Evolutionary conservation across 2,797 vertebrate genomes (phyloP).

Genomic region (Coranthus polyacanthus): DNA sequence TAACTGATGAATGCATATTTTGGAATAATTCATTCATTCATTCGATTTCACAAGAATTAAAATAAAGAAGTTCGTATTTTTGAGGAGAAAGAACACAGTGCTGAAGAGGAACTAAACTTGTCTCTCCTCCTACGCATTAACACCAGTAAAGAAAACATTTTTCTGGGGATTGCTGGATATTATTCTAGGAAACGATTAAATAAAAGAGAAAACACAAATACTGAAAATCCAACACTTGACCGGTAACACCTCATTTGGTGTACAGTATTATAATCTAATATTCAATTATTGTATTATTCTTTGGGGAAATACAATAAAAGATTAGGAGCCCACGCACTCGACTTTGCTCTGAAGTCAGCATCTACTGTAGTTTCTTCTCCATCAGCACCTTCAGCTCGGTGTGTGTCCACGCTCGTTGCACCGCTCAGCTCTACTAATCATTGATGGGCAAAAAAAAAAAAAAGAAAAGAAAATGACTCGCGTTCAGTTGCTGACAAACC

Average conservation of each 20-base stretch:
- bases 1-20: background rate
- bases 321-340: background rate
- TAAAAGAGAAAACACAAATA: background rate
- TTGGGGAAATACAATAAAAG: background rate
- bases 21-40: background rate
- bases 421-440: conserved; percentile 54
- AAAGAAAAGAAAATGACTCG: conserved; percentile 29
- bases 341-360: conserved; percentile 38
- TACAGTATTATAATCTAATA: too few relatives aligned
- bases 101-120: background rate
- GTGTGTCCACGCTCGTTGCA: conserved; percentile 34
- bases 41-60: background rate
- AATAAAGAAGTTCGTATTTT: too few relatives aligned
- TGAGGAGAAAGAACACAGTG: too few relatives aligned
- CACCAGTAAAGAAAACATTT: background rate
- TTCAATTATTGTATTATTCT: too few relatives aligned
- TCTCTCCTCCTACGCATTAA: conserved; percentile 7
- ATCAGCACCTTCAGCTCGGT: conserved; percentile 49
- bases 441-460: conserved; percentile 27
- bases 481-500: conserved; percentile 61
- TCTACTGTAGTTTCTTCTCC: conserved; percentile 4
- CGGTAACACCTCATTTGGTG: too few relatives aligned
- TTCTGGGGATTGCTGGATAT: background rate
- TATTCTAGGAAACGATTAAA: background rate
- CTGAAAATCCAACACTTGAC: too few relatives aligned